Conservation (phyloP, 2,797 vertebrate species). For the Platalea minor region DNA sequence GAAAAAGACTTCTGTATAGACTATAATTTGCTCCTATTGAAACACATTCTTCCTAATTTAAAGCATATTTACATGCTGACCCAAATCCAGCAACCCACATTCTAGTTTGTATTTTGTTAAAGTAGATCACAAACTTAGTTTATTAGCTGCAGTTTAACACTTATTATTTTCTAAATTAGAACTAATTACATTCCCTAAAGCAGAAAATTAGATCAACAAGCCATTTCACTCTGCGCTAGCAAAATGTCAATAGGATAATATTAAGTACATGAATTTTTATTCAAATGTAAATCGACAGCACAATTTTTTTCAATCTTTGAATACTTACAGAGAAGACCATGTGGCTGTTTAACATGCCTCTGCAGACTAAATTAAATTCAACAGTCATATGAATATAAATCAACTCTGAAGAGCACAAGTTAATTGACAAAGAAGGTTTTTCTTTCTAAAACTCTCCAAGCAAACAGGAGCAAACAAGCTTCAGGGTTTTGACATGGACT, state of each 20-base stretch:
- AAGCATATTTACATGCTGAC: conserved; percentile 18
- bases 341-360: conserved; percentile 14
- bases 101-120: background rate
- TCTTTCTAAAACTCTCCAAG: background rate
- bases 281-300: conserved; percentile 38
- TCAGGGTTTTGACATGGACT: background rate
- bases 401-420: background rate
- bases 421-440: background rate
- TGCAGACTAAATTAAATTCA: conserved; percentile 41
- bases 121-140: conserved; percentile 45
- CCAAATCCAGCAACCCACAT: background rate
- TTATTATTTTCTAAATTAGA: conserved; percentile 61
- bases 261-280: conserved; percentile 46
- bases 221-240: conserved; percentile 30
- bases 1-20: background rate
- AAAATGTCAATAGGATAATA: conserved; percentile 60
- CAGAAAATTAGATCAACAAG: conserved; percentile 64
- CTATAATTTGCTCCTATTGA: conserved; percentile 32
- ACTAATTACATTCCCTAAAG: conserved; percentile 59
- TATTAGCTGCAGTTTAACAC: conserved; percentile 53
- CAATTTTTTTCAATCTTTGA: background rate
- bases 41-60: conserved; percentile 8
- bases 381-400: conserved; percentile 30
- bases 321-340: conserved; percentile 33
- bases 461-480: background rate